Conservation (phyloP, 2,888 invertebrate species). For the Perdita meconis region DNA sequence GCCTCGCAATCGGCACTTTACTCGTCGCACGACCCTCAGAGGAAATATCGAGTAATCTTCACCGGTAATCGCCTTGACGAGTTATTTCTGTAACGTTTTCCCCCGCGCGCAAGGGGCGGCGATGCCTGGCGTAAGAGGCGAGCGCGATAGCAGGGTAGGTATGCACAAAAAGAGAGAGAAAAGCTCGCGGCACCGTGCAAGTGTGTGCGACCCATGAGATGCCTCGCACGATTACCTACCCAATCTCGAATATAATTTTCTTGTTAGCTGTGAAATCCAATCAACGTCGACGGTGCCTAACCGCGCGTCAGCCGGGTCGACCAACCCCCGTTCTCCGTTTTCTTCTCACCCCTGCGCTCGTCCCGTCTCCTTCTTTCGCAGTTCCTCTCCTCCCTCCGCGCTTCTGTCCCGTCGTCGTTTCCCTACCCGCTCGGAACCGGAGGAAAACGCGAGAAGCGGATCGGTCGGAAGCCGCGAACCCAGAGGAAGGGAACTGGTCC, state of each 20-base stretch:
- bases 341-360: constrained; percentile 41
- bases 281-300: constrained; percentile 75
- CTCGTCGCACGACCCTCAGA: constrained; percentile 43
- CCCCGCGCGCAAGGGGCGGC: constrained; percentile 49
- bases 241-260: constrained; percentile 84
- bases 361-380: background rate
- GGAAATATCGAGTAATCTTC: constrained; percentile 60
- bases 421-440: constrained; percentile 6
- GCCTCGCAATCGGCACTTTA: constrained; percentile 53
- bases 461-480: too few relatives aligned
- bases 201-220: constrained; percentile 63
- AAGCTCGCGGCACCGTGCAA: constrained; percentile 40
- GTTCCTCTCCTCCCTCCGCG: background rate
- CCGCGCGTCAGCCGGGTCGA: constrained; percentile 61
- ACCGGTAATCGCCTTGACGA: constrained; percentile 60
- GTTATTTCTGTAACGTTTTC: constrained; percentile 64
- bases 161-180: constrained; percentile 57
- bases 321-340: constrained; percentile 57
- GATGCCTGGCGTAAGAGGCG: constrained; percentile 55
- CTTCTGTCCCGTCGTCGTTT: constrained; percentile 22
- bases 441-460: background rate
- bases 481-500: constrained; percentile 15
- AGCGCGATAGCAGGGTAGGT: constrained; percentile 51
- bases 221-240: constrained; percentile 78
- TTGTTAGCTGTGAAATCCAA: constrained; percentile 83